A percentile compares a stretch with the other conserved stretches of the same genome.
These are phyloP conservation scores for Stenoptilia bipunctidactyla DNA, from an alignment of 2,888 invertebrate genomes.

Conservation along the genomic window DNA sequence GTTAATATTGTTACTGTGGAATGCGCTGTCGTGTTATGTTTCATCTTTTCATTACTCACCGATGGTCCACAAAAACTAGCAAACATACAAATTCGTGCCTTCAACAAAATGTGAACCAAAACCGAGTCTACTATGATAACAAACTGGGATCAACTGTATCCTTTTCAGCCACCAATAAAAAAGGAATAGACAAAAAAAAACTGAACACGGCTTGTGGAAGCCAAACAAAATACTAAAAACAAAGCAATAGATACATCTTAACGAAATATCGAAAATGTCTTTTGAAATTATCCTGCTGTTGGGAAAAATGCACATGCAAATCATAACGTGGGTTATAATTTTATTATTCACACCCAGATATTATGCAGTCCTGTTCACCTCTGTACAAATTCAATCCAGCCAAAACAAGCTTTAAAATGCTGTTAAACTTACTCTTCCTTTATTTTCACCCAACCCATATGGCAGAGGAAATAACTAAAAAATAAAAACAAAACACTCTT, in stretches of 20 bases:
- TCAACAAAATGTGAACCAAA: conserved; percentile 11
- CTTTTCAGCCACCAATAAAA: background rate
- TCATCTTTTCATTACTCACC: conserved; percentile 20
- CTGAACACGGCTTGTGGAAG: background rate
- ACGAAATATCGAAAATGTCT: too few species aligned
- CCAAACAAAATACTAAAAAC: background rate
- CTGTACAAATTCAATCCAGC: conserved; percentile 33
- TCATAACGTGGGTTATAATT: background rate
- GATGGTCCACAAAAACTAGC: conserved; percentile 14
- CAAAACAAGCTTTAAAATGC: conserved; percentile 43
- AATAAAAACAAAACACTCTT: conserved; percentile 48
- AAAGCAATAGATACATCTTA: too few species aligned
- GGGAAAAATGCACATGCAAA: background rate
- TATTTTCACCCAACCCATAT: conserved; percentile 54
- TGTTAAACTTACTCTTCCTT: conserved; percentile 52
- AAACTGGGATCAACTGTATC: background rate
- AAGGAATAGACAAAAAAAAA: background rate
- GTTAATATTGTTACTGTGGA: too few species aligned
- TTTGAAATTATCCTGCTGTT: background rate
- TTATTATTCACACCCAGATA: background rate
- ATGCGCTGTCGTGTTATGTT: background rate
- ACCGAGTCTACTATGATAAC: conserved; percentile 4
- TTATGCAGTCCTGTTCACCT: conserved; percentile 19
- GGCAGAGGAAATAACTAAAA: conserved; percentile 61
- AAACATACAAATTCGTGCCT: conserved; percentile 12